Base-by-base conservation (phyloP, 2,888 invertebrate species). In the Sinopyrophorus schimmeli region DNA sequence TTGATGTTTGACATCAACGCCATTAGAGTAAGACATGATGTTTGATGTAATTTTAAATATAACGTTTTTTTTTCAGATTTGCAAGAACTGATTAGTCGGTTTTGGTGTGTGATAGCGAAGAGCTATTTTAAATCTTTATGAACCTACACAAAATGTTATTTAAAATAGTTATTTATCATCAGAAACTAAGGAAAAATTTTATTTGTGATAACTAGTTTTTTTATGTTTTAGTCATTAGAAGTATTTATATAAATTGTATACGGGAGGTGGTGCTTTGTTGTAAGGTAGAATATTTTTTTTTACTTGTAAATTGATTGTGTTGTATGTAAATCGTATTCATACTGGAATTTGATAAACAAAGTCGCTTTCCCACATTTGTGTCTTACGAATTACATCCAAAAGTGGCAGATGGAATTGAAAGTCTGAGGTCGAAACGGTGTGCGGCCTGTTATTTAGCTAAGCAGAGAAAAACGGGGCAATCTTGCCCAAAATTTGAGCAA, bases 401-500 rank as follows among this genome's bases (percentile, higher is more conserved):
- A 17, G 17, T 27, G 27, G 11, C 37, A 6, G 12, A 32, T 43
- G 49, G 31, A 42, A 14, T 43, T 10, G 42, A 23, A 7, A 30
- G 17, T 9, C 10, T 43, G 27, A 49, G 17, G n/a, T n/a, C 17
- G 1, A 30, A 16, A 9, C 43, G 37, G 15, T 41, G 35, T 27
- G 12, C 38, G 11, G 51, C 27, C 53, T 70, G 70, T 53, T 63
- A 70, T 62, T 66, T 66, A n/a, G 62, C 63, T 54, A 66, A 64
- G 51, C 61, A 60, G 58, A 67, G 65, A 72, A 72, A 61, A 61
- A 74, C 74, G 74, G 74, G 74, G 72, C 74, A 74, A 53, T 64
- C 72, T 53, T 74, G 74, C 70, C 74, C 74, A 46, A 73, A 72
- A 63, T 73, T 74, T 57, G 72, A 73, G 60, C 69, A 67, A 57